Percentiles rank a stretch among this genome's conserved stretches.
These are phyloP conservation scores for Leptopilina drosophilae DNA, from an alignment of 2,888 invertebrate genomes.

Conservation along the genomic window DNA sequence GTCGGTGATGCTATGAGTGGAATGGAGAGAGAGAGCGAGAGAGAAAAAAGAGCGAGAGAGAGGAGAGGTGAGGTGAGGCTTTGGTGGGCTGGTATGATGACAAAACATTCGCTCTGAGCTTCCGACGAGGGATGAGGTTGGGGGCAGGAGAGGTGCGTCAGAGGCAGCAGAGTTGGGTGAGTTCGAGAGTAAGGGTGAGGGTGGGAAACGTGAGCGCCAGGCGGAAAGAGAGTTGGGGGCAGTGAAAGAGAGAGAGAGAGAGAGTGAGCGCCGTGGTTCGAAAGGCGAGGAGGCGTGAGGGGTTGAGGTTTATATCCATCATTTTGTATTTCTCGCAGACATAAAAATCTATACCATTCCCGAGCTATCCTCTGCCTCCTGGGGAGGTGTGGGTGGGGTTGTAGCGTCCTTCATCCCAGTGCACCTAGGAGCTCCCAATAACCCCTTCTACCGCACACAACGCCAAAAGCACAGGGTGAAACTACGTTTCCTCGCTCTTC, in stretches of 20 bases:
- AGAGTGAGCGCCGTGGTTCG: slow-evolving; percentile 47
- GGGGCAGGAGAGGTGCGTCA: neutral
- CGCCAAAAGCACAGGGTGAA: slow-evolving; percentile 46
- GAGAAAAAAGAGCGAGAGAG: slow-evolving; percentile 7
- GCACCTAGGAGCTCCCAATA: slow-evolving; percentile 38
- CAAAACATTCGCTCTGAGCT: slow-evolving; percentile 69
- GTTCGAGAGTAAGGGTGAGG: neutral
- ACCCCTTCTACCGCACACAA: slow-evolving; percentile 48
- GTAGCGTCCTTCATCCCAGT: slow-evolving; percentile 34
- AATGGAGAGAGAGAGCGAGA: slow-evolving; percentile 27
- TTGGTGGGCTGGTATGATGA: slow-evolving; percentile 71
- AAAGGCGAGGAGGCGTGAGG: slow-evolving; percentile 49
- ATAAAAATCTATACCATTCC: slow-evolving; percentile 75
- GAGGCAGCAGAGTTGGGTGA: slow-evolving; percentile 18
- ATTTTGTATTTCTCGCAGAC: slow-evolving; percentile 76
- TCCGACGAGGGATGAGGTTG: neutral
- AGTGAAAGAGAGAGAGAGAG: slow-evolving; percentile 6
- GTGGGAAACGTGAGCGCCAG: slow-evolving; percentile 39
- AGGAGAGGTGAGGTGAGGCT: slow-evolving; percentile 13
- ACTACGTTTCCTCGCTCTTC: slow-evolving; percentile 54
- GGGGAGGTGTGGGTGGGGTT: slow-evolving; percentile 10
- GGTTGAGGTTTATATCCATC: slow-evolving; percentile 73
- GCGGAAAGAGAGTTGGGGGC: slow-evolving; percentile 27
- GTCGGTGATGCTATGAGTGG: slow-evolving; percentile 5
- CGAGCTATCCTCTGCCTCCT: slow-evolving; percentile 57